Percentiles rank a stretch among this genome's conserved stretches.
Evolutionary conservation across 2,113 vertebrate genomes (phyloP).

Genomic region (Nematolebias whitei): DNA sequence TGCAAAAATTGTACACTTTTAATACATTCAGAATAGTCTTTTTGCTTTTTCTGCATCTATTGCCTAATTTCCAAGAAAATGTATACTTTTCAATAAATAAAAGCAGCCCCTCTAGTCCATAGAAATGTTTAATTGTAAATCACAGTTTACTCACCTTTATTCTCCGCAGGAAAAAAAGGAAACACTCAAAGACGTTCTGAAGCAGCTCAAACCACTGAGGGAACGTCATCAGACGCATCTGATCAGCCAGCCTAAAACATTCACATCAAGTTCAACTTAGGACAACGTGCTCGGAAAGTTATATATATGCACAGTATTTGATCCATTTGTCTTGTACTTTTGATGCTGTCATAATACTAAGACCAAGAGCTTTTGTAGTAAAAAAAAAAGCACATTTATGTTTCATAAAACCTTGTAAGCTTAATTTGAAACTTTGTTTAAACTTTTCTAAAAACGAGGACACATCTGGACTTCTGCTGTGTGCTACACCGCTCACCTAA

Average conservation of each 20-base stretch:
- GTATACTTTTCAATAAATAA: not conserved
- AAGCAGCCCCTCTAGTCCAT: not conserved
- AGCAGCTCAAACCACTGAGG: constrained; percentile 94
- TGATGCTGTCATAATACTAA: not conserved
- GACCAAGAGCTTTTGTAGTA: too few species aligned
- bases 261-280: not conserved
- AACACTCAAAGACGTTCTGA: constrained; percentile 88
- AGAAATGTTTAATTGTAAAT: not conserved
- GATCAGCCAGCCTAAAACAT: constrained; percentile 87
- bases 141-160: constrained; percentile 85
- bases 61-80: not conserved
- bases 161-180: constrained; percentile 91
- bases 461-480: not conserved
- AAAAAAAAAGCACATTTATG: too few species aligned
- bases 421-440: too few species aligned
- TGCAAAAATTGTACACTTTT: not conserved
- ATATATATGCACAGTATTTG: not conserved
- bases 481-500: not conserved
- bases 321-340: not conserved
- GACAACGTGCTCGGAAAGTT: not conserved
- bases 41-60: not conserved
- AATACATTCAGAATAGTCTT: not conserved
- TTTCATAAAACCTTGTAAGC: too few species aligned
- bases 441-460: too few species aligned
- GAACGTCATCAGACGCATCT: constrained; percentile 96